Percentiles rank a stretch among this genome's conserved stretches.
These are phyloP conservation scores for Saccostrea echinata DNA, from an alignment of 1,140 invertebrate genomes.

Conservation along the genomic window DNA sequence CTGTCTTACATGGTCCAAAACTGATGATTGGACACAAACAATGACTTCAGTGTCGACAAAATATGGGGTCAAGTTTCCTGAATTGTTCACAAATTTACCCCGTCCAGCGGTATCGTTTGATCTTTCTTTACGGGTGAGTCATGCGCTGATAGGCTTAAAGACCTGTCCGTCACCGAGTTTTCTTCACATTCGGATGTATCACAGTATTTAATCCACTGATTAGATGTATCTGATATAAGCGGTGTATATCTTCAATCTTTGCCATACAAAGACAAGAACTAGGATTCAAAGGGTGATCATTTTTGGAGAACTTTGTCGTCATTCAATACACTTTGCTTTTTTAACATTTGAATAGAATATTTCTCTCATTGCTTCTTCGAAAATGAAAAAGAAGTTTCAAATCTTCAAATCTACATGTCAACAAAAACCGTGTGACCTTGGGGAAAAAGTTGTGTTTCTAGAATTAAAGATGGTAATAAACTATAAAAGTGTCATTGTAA, in stretches of 20 bases:
- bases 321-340: conserved; percentile 1
- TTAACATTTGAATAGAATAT: background rate
- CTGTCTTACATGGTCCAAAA: conserved; percentile 28
- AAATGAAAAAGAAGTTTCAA: background rate
- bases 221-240: conserved; percentile 28
- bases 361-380: background rate
- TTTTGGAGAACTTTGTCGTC: background rate
- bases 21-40: conserved; percentile 33
- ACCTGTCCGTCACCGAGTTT: conserved; percentile 21
- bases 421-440: too few species aligned
- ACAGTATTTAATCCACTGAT: conserved; percentile 32
- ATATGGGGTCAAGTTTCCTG: conserved; percentile 30
- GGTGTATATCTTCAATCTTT: background rate
- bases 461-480: too few species aligned
- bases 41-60: conserved; percentile 24
- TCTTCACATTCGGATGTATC: conserved; percentile 23
- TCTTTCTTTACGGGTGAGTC: conserved; percentile 20
- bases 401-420: too few species aligned
- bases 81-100: conserved; percentile 30
- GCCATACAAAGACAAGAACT: background rate
- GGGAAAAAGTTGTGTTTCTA: too few species aligned
- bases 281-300: background rate
- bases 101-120: conserved; percentile 10
- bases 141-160: conserved; percentile 22
- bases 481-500: too few species aligned